Base-by-base conservation (phyloP, 2,797 vertebrate genomes). In the Pipistrellus pygmaeus region DNA sequence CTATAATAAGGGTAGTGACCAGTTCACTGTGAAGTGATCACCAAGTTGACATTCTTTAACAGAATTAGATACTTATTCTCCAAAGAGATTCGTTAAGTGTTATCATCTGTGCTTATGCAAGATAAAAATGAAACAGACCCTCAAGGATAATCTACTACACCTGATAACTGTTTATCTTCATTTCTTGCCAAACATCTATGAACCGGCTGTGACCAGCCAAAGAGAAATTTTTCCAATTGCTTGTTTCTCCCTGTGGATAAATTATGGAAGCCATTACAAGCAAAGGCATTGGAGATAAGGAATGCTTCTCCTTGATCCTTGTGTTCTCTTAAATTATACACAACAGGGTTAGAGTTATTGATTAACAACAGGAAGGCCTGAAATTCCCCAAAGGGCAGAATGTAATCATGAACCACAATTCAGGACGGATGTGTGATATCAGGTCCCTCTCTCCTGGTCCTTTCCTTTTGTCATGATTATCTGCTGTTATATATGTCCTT, bases 121-220 rank as follows among this genome's bases (percentile, higher is more conserved):
- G 84, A 84, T 86, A 88, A 89, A 96, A 92, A 90, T 75, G 96
- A 95, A 90, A 86, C 90, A 75, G 53, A 57, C 62, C 57, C 84
- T 82, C 32, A 44, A 68, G 57, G 92, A 32, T 71, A 55, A 91
- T 87, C 83, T 55, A 77, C 64, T 75, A 78, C 85, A 94, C 93
- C 94, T 88, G 93, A 95, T 91, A 95, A 88, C 84, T 95, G 76
- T 86, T 75, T 91, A 77, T 91, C 88, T 86, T 95, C 76, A 84
- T 91, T 92, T 97, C 93, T 94, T 81, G 84, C 78, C 85, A 94
- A 95, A 95, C 51, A 81, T 85, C 86, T 83, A 44, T 30, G 25
- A 55, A 72, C 62, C 93, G 76, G 77, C 72, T 62, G 66, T 83
- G 60, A 84, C 55, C 0, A 3, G 72, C 48, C 53, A 57, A 71